These are phyloP conservation scores for Battus philenor DNA, from an alignment of 1,140 invertebrate species.

Conservation along the genomic window DNA sequence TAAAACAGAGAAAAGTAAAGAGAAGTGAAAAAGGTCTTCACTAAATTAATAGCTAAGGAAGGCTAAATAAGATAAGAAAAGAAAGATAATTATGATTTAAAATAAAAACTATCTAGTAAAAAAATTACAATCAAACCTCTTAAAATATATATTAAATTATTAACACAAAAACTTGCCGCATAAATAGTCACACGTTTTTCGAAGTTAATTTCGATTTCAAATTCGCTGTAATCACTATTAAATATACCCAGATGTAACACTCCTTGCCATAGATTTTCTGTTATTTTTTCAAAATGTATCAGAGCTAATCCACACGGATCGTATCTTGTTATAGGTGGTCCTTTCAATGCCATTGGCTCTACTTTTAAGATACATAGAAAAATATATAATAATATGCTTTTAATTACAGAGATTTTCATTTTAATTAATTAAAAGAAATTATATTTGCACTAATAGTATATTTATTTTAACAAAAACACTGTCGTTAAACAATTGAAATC, in stretches of 20 bases:
- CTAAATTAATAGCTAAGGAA: not conserved
- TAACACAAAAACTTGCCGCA: constrained; percentile 45
- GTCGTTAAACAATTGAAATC: too few relatives aligned
- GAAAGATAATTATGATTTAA: too few relatives aligned
- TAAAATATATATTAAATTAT: too few relatives aligned
- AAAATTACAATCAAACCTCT: too few relatives aligned
- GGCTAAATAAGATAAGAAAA: too few relatives aligned
- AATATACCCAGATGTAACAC: constrained; percentile 45
- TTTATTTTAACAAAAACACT: too few relatives aligned
- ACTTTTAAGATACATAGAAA: constrained; percentile 22
- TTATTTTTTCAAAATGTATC: constrained; percentile 52
- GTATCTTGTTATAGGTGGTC: constrained; percentile 45
- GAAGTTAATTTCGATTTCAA: constrained; percentile 43
- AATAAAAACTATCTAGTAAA: too few relatives aligned
- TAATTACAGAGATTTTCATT: too few relatives aligned
- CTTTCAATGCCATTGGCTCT: constrained; percentile 44
- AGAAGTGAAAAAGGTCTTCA: not conserved
- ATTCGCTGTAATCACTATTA: constrained; percentile 23
- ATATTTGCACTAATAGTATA: too few relatives aligned
- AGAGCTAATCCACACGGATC: constrained; percentile 54
- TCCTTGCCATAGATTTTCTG: constrained; percentile 42
- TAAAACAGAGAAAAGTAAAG: too few relatives aligned
- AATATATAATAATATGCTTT: too few relatives aligned
- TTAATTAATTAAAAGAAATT: too few relatives aligned
- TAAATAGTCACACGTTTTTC: constrained; percentile 39